These are phyloP conservation scores for Oceanodroma leucorhoa DNA, from an alignment of 2,797 vertebrate species.

Conservation along the genomic window DNA sequence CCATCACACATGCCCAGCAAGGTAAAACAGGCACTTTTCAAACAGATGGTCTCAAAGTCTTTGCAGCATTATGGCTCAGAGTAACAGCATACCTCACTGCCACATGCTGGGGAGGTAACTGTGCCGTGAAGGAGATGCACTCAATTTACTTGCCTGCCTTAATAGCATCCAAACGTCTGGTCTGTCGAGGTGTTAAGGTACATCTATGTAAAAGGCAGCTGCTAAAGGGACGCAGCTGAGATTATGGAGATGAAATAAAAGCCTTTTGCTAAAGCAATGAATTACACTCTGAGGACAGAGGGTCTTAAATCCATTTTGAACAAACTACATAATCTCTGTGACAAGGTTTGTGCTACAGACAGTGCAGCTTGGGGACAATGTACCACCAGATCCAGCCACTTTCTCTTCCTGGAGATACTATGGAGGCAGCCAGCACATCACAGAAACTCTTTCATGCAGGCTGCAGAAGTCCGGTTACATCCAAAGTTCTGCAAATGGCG, in stretches of 20 bases:
- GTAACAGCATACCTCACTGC: neutral
- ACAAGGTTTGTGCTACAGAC: neutral
- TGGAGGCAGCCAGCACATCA: neutral
- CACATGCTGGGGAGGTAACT: neutral
- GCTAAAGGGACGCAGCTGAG: neutral
- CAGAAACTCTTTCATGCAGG: neutral
- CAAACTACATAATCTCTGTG: neutral
- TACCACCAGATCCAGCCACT: neutral
- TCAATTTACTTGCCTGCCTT: neutral
- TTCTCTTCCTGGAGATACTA: neutral
- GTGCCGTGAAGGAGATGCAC: neutral
- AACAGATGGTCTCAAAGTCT: conserved; percentile 11
- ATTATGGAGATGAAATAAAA: neutral
- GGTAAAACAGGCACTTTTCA: neutral
- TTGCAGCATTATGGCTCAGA: neutral
- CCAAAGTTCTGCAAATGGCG: neutral
- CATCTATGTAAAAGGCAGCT: neutral
- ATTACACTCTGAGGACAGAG: neutral
- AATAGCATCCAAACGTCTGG: neutral
- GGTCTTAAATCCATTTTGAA: neutral
- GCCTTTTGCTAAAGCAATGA: neutral
- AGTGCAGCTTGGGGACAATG: rapidly evolving
- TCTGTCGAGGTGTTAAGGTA: neutral
- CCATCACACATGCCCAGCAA: neutral
- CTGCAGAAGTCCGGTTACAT: neutral